Evolutionary conservation across 2,888 invertebrate genomes (phyloP).

Genomic region (Watsonalla binaria): DNA sequence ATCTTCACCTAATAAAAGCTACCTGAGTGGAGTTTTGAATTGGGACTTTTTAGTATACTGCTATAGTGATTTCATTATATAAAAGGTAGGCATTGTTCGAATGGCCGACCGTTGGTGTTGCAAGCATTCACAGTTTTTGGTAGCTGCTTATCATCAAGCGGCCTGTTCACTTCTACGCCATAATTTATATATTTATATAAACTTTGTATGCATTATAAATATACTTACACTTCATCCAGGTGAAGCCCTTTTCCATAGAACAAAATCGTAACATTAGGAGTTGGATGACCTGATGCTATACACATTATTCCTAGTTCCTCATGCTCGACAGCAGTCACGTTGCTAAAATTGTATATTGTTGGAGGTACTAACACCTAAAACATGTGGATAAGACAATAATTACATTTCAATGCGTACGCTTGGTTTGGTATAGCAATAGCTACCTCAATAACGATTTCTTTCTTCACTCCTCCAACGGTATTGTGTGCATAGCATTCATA

Average conservation of each 20-base stretch:
- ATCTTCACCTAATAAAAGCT: no score
- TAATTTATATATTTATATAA: no score
- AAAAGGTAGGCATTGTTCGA: no score
- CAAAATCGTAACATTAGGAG: conserved; percentile 43
- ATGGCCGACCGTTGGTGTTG: no score
- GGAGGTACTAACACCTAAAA: conserved; percentile 52
- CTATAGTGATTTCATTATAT: no score
- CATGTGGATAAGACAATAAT: background rate
- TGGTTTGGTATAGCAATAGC: background rate
- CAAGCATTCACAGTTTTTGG: no score
- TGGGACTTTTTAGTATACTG: no score
- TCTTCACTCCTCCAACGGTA: conserved; percentile 35
- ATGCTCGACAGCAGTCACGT: conserved; percentile 46
- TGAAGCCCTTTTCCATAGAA: conserved; percentile 32
- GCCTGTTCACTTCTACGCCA: no score
- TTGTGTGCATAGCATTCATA: conserved; percentile 57
- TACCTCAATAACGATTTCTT: conserved; percentile 45
- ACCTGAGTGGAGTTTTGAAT: no score
- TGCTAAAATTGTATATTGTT: conserved; percentile 38
- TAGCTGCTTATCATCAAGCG: no score
- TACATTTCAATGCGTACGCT: background rate
- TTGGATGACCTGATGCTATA: conserved; percentile 46
- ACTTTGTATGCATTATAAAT: background rate
- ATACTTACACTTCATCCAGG: conserved; percentile 27
- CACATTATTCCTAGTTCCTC: conserved; percentile 40